Percentiles rank a stretch among this genome's conserved stretches.
phyloP scores from a whole-genome alignment of 2,888 invertebrate genomes.

The Cancer borealis region DNA sequence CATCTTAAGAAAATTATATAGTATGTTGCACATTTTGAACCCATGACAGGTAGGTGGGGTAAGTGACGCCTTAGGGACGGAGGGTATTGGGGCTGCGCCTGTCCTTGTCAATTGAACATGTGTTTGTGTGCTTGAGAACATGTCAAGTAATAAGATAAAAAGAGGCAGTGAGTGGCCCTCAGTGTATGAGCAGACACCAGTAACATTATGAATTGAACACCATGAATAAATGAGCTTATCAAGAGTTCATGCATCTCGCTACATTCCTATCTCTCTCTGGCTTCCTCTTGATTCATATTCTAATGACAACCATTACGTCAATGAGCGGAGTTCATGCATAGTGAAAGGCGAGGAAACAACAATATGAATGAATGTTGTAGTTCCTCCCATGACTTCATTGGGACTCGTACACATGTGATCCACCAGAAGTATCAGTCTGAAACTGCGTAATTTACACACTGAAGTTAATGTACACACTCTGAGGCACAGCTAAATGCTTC shows the following conservation, averaged over 20 bases:
- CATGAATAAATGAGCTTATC: not conserved
- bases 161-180: not conserved
- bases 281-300: not conserved
- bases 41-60: not conserved
- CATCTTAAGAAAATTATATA: not conserved
- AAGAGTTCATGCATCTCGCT: not conserved
- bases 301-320: not conserved
- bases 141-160: not conserved
- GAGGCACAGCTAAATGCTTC: not conserved
- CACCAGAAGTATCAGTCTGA: not conserved
- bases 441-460: not conserved
- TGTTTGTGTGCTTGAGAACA: not conserved
- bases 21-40: not conserved
- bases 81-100: not conserved
- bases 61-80: not conserved
- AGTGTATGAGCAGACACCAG: not conserved
- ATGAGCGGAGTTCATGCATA: not conserved
- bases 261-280: not conserved
- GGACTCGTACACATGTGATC: not conserved
- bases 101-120: not conserved
- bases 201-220: not conserved
- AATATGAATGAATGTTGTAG: not conserved
- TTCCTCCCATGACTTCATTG: not conserved
- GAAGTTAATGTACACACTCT: not conserved
- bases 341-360: not conserved